Evolutionary conservation across 37 sponge, comb jelly and placozoan species (phyloP).

Genomic region (Cladorhizidae sp.): DNA sequence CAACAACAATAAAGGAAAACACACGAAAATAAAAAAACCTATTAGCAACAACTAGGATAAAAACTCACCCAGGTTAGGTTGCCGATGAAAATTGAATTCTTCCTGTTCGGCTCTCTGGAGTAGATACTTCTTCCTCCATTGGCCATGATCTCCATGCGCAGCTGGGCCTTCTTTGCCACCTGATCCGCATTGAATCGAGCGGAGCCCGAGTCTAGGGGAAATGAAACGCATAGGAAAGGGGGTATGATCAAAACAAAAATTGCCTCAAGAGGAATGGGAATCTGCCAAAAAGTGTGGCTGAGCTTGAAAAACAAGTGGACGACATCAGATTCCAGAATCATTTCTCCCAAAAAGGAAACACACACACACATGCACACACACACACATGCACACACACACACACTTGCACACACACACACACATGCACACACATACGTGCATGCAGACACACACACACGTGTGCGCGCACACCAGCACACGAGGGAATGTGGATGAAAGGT

Average conservation of each 20-base stretch:
- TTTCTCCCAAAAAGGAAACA: too few species aligned
- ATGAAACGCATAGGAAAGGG: background rate
- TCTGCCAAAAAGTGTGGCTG: too few species aligned
- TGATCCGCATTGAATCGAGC: constrained; percentile 73
- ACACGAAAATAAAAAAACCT: too few species aligned
- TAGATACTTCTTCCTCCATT: constrained; percentile 31
- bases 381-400: too few species aligned
- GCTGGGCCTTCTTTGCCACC: constrained; percentile 50
- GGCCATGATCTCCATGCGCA: background rate
- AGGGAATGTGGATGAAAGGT: too few species aligned
- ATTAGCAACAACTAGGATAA: too few species aligned
- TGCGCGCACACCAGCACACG: too few species aligned
- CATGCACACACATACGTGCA: background rate
- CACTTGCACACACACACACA: constrained; percentile 4
- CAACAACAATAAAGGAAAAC: too few species aligned
- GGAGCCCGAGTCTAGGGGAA: constrained; percentile 57
- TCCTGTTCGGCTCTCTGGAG: constrained; percentile 85
- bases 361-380: too few species aligned
- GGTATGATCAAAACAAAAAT: background rate
- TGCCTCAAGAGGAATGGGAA: too few species aligned
- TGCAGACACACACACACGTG: background rate
- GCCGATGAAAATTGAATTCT: constrained; percentile 88
- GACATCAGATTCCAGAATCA: too few species aligned
- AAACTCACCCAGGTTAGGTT: constrained; percentile 92
- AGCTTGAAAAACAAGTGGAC: too few species aligned